Conservation (phyloP, 1,140 invertebrate species). For the Melitaea cinxia region DNA sequence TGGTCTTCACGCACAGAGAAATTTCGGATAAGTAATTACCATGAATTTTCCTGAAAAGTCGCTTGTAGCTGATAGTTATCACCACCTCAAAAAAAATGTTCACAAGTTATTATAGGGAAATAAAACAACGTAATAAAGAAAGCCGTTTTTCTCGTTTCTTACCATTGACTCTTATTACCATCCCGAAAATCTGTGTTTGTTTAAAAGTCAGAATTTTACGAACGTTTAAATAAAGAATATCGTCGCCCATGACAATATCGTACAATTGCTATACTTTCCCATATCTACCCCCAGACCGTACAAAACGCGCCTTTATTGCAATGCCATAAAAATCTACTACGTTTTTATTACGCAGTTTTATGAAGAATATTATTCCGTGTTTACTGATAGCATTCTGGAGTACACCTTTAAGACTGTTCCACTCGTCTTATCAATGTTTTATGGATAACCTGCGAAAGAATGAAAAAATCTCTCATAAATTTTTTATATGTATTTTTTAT, state of each 20-base stretch:
- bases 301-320: conserved; percentile 52
- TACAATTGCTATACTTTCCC: not conserved
- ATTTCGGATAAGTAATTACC: too few species aligned
- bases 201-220: not conserved
- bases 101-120: too few species aligned
- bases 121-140: too few species aligned
- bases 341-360: conserved; percentile 48
- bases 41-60: too few species aligned
- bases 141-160: too few species aligned
- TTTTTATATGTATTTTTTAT: not conserved
- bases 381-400: conserved; percentile 43
- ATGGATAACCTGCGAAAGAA: conserved; percentile 3
- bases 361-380: conserved; percentile 50
- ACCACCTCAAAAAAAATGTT: too few species aligned
- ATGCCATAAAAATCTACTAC: conserved; percentile 48
- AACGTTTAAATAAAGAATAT: not conserved
- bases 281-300: conserved; percentile 20
- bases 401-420: conserved; percentile 10
- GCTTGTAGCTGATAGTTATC: too few species aligned
- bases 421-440: conserved; percentile 10
- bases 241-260: not conserved
- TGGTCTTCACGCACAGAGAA: too few species aligned
- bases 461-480: conserved; percentile 2
- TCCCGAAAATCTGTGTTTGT: not conserved
- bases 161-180: not conserved